Base-by-base conservation (phyloP, 1,140 invertebrate species). In the Brachionus sp. region DNA sequence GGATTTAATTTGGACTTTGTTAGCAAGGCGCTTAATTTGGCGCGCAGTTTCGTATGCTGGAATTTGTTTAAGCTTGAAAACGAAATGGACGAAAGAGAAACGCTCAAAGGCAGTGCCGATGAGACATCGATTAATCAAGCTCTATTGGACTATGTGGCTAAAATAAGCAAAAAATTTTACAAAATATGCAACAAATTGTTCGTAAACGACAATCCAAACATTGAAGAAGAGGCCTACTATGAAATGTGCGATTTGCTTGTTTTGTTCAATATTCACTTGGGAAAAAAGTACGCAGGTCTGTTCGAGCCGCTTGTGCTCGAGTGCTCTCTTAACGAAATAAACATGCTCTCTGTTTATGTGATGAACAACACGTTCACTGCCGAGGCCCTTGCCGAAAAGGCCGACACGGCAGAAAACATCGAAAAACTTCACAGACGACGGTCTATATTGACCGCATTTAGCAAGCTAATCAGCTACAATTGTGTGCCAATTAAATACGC, bases 401-500 rank as follows among this genome's bases (percentile, higher is more conserved):
- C 80, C 13, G 96, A 98, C 89, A 96, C 98, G 87, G 95, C 97
- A 89, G 92, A 92, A 0, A 93, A 93, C 86, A 98, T 98, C 86
- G 96, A 98, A 90, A 94, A 96, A 87, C 89, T 98, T 23, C 96
- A 98, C 89, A 98, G 98, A 89, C 91, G 95, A 83, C 91, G 97
- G 85, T 98, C 97, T 87, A 96, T 98, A 87, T 90, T 99, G 66
- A 95, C 97, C 1, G 94, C 95, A 66, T 99, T 95, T 89, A 98
- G 95, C 89, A 99, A 99, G 90, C 90, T 99, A 23, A 94, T 98
- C 85, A 95, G 98, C 50, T 98, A 98, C 90, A 98, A 98, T 88
- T 94, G 98, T 84, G 92, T 98, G 86, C 94, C 94, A 3, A 95
- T 96, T 2, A 93, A 93, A 86, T 92, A 93, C 85, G 95, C 95